Conservation (phyloP, 2,113 vertebrate species). For the Catagonus wagneri region DNA sequence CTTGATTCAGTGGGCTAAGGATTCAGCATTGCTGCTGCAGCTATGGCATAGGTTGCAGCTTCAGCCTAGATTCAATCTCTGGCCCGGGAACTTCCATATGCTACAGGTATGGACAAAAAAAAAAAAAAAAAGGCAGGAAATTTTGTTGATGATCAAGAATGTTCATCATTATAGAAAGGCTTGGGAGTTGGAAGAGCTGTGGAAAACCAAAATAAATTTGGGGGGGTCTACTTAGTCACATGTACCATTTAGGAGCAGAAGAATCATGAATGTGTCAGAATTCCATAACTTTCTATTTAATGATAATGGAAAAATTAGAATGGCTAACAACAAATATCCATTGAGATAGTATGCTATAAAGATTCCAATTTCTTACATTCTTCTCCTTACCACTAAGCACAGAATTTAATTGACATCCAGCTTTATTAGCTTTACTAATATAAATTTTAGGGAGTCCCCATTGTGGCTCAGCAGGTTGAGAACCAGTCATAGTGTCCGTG, state of each 20-base stretch:
- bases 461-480: no score
- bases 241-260: neutral
- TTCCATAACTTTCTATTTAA: neutral
- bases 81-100: no score
- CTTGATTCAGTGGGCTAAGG: no score
- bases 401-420: slow-evolving; percentile 24
- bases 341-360: neutral
- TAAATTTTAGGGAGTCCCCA: neutral
- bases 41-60: no score
- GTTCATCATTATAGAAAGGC: neutral
- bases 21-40: no score
- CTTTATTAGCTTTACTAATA: slow-evolving; percentile 18
- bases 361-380: slow-evolving; percentile 41
- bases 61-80: no score
- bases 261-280: neutral
- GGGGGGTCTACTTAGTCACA: neutral
- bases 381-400: slow-evolving; percentile 41
- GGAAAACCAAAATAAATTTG: neutral
- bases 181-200: neutral
- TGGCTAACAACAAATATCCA: neutral
- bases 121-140: neutral
- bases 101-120: no score
- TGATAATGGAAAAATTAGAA: neutral
- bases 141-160: neutral
- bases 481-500: no score